Percentiles rank a stretch among this genome's conserved stretches.
Evolutionary conservation across 2,797 vertebrate genomes (phyloP).

Genomic region (Phoeniculus purpureus): DNA sequence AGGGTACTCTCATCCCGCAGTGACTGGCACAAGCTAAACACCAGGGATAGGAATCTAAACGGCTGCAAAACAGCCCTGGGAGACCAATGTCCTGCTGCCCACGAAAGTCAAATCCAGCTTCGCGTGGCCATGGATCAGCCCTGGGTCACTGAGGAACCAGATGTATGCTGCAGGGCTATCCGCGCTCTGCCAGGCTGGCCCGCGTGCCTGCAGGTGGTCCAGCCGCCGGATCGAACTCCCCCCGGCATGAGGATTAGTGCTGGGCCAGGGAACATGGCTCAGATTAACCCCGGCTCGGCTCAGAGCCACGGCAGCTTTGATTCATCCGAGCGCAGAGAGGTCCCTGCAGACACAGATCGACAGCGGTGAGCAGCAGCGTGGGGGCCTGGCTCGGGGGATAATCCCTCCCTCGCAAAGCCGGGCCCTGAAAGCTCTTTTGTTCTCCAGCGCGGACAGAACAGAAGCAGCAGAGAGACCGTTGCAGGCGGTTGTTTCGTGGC

Average conservation of each 20-base stretch:
- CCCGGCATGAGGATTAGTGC: neutral
- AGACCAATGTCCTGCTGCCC: accelerated
- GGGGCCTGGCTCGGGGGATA: neutral
- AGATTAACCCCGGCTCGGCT: slow-evolving; percentile 8
- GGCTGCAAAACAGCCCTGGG: neutral
- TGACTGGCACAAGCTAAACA: accelerated
- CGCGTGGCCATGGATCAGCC: accelerated
- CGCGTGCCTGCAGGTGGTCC: neutral
- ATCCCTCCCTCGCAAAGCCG: slow-evolving; percentile 1
- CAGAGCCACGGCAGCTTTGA: neutral
- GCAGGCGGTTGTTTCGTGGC: neutral
- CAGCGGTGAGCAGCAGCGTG: neutral
- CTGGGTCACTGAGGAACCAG: neutral
- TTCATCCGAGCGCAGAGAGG: neutral
- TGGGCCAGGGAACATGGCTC: neutral
- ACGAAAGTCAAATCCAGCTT: neutral
- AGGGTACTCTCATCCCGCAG: neutral
- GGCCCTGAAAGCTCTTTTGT: slow-evolving; percentile 35
- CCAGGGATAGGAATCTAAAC: neutral
- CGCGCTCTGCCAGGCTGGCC: neutral
- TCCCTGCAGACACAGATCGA: neutral
- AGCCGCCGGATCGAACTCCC: neutral
- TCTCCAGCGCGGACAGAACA: neutral
- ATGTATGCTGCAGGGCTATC: neutral
- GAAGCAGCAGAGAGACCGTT: neutral